Evolutionary conservation across 1,140 invertebrate species (phyloP).

Genomic region (Bombus balteatus): DNA sequence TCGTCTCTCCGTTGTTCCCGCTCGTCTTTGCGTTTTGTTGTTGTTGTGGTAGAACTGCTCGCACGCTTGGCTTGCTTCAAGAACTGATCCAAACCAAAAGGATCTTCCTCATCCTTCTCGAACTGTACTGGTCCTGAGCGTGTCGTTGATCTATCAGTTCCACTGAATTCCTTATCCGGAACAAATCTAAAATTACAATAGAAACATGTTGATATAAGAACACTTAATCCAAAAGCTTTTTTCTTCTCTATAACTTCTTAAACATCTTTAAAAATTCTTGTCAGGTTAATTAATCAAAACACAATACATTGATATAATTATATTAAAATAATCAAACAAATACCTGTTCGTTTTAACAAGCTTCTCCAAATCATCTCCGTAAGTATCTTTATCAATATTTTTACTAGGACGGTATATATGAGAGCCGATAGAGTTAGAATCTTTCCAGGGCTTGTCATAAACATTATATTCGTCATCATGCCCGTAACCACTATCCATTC

Average conservation of each 20-base stretch:
- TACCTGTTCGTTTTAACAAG: conserved; percentile 94
- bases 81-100: conserved; percentile 98
- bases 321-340: neutral
- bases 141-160: conserved; percentile 88
- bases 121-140: conserved; percentile 98
- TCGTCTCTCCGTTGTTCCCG: conserved; percentile 77
- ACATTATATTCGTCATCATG: conserved; percentile 99
- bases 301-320: no score
- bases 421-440: conserved; percentile 90
- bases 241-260: neutral
- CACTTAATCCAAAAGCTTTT: neutral
- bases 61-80: conserved; percentile 97
- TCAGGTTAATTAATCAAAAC: neutral
- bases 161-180: conserved; percentile 97
- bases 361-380: conserved; percentile 93
- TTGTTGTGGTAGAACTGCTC: conserved; percentile 82
- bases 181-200: conserved; percentile 89
- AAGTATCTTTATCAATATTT: conserved; percentile 94
- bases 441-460: conserved; percentile 97
- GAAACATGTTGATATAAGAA: neutral
- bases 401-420: conserved; percentile 96
- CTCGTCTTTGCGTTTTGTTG: conserved; percentile 80
- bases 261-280: neutral
- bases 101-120: conserved; percentile 97
- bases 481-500: conserved; percentile 97